Base-by-base conservation (phyloP, 1,140 invertebrate genomes). In the Cherax quadricarinatus region DNA sequence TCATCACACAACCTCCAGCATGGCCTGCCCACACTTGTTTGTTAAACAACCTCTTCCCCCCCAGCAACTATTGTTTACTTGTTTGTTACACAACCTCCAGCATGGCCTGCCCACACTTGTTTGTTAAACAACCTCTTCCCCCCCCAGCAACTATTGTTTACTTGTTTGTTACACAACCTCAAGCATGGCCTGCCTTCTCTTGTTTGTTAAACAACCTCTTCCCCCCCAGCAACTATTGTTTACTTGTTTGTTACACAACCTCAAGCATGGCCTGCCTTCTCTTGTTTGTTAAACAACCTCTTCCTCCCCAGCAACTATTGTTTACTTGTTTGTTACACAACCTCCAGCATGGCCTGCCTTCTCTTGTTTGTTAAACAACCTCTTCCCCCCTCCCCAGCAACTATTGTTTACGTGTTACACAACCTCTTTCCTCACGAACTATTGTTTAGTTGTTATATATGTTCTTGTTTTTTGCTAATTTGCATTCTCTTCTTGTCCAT, bases 1-100 rank as follows among this genome's bases (percentile, higher is more conserved):
- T 88, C 86, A 88, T 88, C 86, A 88, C 86, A 88, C 86, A 79
- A 75, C 78, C 86, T 16, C 86, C 51, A 87, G 86, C 70, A 73
- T 81, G 41, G 70, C 48, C 48, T 51, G 70, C 12, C 86, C 30
- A 1, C 30, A 41, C 30, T 41, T 41, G 30, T 41, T 41, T 41
- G 30, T 41, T 41, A 41, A 41, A 41, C 30, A 41, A 41, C 53
- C 53, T 57, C 1, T 14, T 14, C 53, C 53, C 53, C 53, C 53
- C 53, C 30, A 14, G 53, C 53, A 5, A 57, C 30, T 41, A 41
- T 41, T 41, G 30, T 41, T 41, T 41, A 41, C 30, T 41, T 88
- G 78, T 88, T 75, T 88, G 86, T 79, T 88, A 57, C 80, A 60
- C 30, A 30, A 82, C 21, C 81, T 82, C 49, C 24, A 87, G 86